Conservation (phyloP, 2,888 invertebrate species). For the Syrista parreyssii region DNA sequence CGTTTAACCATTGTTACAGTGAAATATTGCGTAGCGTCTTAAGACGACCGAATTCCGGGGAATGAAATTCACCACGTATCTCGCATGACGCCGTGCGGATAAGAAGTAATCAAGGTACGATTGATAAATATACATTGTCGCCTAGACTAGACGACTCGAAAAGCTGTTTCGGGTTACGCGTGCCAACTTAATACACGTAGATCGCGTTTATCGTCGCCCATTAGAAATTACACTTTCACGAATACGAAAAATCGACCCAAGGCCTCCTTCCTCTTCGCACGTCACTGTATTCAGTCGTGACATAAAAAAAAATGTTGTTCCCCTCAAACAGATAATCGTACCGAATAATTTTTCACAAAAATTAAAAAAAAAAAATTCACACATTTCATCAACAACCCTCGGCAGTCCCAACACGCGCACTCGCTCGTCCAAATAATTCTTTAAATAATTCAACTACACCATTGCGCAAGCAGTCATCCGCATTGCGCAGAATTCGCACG, state of each 20-base stretch:
- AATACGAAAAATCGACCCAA: neutral
- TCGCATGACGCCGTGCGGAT: neutral
- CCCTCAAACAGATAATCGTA: no score
- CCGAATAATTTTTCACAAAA: no score
- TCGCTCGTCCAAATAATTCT: no score
- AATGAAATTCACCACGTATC: neutral
- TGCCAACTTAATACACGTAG: neutral
- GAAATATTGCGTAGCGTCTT: neutral
- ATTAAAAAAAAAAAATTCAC: no score
- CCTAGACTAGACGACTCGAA: neutral
- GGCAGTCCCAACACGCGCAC: no score
- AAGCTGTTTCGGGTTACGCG: neutral
- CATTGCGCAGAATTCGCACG: no score
- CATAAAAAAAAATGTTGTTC: no score
- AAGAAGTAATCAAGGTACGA: neutral
- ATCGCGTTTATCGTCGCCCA: neutral
- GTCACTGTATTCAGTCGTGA: no score
- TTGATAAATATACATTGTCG: neutral
- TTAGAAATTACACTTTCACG: neutral
- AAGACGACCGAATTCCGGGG: neutral
- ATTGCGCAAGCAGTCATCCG: no score
- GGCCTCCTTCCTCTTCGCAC: neutral
- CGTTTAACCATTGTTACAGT: neutral
- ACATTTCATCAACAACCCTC: no score
- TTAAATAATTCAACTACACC: no score